Evolutionary conservation across 1,140 invertebrate genomes (phyloP), one percentile per base, ranked within the genome.

Genomic region (Trichonephila clavata): DNA sequence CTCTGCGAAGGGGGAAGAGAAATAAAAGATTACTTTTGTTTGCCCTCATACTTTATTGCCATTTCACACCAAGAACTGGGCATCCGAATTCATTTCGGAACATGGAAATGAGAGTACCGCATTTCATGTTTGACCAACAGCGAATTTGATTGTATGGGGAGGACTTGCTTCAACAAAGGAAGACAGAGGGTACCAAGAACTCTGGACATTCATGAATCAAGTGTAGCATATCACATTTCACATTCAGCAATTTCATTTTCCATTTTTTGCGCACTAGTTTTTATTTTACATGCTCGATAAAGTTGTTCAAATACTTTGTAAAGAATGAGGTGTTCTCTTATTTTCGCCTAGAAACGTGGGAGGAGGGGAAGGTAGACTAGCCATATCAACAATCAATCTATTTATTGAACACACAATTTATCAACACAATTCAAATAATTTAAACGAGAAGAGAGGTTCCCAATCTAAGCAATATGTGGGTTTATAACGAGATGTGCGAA

Each of bases 21-120:
- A 84, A 84, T 84, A 84, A 84, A 84, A 84, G 71, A 84, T 84
- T 84, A 84, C 83, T 84, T 77, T 39, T 87, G 86, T 63, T 87
- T 87, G 86, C 61, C 86, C 50, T 87, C 61, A 32, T 43, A 63
- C 86, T 87, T 87, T 63, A 61, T 63, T 87, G 86, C 86, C 39
- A 87, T 87, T 87, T 87, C 86, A 87, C 86, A 32, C 86, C 61
- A 24, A 50, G 18, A 39, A 18, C 27, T 27, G 71, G 27, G 16
- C 71, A 24, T 59, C n/a, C 83, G 83, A 84, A 84, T 84, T 84
- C 83, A 84, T 84, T 84, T 84, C 50, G 83, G 24, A 24, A 43
- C 83, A 84, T 84, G 83, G 57, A 60, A 84, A 84, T 60, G 83
- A 84, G 43, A 77, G 61, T 18, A 39, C 71, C 71, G 18, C 71